phyloP scores from a whole-genome alignment of 1,140 invertebrate genomes.

The Planococcus citri region DNA sequence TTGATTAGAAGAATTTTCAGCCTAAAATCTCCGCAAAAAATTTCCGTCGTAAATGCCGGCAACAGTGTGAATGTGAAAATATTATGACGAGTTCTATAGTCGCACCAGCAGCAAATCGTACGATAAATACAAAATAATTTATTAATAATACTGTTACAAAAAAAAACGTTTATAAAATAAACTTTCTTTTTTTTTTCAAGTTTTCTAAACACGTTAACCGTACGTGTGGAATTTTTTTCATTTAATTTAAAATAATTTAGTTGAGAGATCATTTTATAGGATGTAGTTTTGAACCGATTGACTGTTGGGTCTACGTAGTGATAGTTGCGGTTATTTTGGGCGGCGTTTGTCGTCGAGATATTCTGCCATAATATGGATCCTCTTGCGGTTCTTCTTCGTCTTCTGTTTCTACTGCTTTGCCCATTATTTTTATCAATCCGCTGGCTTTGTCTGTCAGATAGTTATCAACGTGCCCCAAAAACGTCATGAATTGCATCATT shows the following conservation, averaged over 20 bases:
- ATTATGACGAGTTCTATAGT: neutral
- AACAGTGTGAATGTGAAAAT: neutral
- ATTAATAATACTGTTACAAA: neutral
- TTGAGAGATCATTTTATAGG: neutral
- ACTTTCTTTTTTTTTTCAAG: too few relatives aligned
- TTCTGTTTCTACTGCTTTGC: neutral
- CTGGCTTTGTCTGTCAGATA: neutral
- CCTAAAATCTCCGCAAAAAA: neutral
- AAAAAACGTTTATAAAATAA: too few relatives aligned
- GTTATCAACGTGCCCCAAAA: neutral
- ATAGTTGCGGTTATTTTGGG: too few relatives aligned
- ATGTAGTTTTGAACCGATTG: too few relatives aligned
- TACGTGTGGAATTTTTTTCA: neutral
- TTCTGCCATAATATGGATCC: neutral
- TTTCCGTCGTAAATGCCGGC: neutral
- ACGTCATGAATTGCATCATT: conserved; percentile 9
- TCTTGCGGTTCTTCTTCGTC: neutral
- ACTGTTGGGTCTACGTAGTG: too few relatives aligned
- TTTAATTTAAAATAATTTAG: neutral
- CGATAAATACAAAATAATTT: too few relatives aligned
- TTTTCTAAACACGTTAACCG: neutral
- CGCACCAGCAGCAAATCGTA: too few relatives aligned
- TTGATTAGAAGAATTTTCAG: conserved; percentile 1
- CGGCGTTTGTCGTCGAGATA: too few relatives aligned
- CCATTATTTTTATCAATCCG: conserved; percentile 10